Evolutionary conservation across 37 sponge, comb jelly and placozoan genomes (phyloP), one percentile per base, ranked within the genome.

Genomic region (Chondrilla cf. caribensis): DNA sequence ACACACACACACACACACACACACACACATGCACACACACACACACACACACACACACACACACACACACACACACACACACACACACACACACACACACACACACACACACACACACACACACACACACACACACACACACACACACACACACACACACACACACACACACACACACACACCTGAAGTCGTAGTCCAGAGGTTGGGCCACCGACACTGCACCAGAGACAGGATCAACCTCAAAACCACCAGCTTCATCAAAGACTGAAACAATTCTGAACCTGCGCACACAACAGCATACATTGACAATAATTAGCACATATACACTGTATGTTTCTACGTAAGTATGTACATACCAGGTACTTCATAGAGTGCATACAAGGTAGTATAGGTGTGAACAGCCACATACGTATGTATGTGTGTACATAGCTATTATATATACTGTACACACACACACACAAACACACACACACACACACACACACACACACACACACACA

Each of bases 121-220:
- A 72, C 22, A 39, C 41, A 62, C 64, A 62, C 25, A 62, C 64
- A 62, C 29, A 62, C 22, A 7, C 29, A 62, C 38, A 36, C 29
- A 28, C 29, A 19, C 40, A 72, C 73, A 72, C 11, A 11, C 51
- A 47, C 51, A 47, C 51, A 79, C 26, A 22, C 58, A 79, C 82
- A 81, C 38, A 67, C 42, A 26, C 31, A 80, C 85, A 72, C 28
- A 38, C 29, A 72, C 73, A 29, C 22, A 22, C 22, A 39, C 29
- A 88, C 88, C 76, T 60, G 19, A 82, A 65, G 33, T 88, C 92
- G 82, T 84, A 91, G 75, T 91, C 86, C 65, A 91, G 76, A 11
- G 58, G 58, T 41, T 83, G 54, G 33, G 26, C 38, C 37, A 85
- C 80, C 31, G 6, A 78, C 3, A 91, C 64, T 31, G 58, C 57